Conservation (phyloP, 2,113 vertebrate genomes). For the Melanocharis versteri region DNA sequence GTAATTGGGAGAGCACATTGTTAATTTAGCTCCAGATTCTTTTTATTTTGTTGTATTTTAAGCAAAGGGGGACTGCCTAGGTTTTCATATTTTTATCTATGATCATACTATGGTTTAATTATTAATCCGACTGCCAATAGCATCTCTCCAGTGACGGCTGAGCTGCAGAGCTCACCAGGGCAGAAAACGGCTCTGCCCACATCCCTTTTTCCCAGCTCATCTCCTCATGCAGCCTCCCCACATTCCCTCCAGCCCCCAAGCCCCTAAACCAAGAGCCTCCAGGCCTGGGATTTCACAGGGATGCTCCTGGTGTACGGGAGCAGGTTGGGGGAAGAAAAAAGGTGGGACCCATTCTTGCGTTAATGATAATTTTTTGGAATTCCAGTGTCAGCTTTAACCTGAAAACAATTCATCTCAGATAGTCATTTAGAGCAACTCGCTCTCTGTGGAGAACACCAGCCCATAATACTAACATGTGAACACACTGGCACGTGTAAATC, state of each 20-base stretch:
- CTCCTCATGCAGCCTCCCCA: neutral
- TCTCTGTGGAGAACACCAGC: neutral
- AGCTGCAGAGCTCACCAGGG: neutral
- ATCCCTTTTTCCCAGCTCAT: neutral
- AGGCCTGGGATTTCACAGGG: neutral
- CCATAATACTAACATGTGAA: neutral
- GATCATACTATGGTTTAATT: slow-evolving; percentile 49
- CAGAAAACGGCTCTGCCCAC: neutral
- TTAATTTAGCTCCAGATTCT: slow-evolving; percentile 49
- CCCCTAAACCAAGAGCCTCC: neutral
- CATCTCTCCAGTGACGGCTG: neutral
- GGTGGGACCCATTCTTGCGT: rapidly evolving
- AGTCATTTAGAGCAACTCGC: rapidly evolving
- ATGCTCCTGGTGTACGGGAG: neutral
- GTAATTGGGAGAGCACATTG: slow-evolving; percentile 49
- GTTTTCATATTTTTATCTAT: neutral
- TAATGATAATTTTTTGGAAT: neutral
- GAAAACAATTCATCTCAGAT: neutral
- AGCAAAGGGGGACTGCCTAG: neutral
- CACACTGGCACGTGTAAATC: rapidly evolving
- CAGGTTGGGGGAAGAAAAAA: neutral
- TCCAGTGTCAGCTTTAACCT: neutral
- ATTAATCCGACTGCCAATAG: neutral
- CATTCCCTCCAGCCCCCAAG: no score
- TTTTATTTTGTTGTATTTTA: neutral